Percentiles rank a stretch among this genome's conserved stretches.
phyloP scores from a whole-genome alignment of 2,113 vertebrate genomes.

The Perca schrenkii region DNA sequence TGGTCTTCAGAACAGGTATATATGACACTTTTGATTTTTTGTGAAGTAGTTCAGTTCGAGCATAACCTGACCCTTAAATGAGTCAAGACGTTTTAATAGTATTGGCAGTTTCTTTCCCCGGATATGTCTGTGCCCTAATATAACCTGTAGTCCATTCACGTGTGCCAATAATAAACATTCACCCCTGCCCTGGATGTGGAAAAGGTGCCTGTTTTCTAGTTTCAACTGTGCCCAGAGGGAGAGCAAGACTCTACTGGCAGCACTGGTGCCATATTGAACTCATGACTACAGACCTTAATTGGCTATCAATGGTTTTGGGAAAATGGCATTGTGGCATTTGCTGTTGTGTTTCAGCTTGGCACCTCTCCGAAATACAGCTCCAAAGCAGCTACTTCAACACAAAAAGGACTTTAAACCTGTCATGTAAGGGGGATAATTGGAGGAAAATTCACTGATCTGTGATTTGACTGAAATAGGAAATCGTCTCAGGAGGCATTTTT shows the following conservation, averaged over 20 bases:
- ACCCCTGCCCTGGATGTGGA: neutral
- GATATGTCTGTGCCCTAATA: neutral
- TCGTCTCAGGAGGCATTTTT: conserved; percentile 28
- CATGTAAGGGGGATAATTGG: conserved; percentile 18
- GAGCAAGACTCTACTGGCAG: neutral
- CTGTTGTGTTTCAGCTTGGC: neutral
- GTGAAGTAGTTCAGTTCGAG: neutral
- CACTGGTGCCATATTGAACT: neutral
- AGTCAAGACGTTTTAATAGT: neutral
- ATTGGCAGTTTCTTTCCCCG: neutral
- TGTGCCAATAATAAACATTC: neutral
- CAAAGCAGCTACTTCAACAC: conserved; percentile 16
- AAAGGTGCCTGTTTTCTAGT: neutral
- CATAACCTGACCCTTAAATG: neutral
- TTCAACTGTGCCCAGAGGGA: neutral
- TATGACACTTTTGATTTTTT: neutral
- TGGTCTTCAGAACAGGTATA: too few species aligned
- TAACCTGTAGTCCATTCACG: neutral
- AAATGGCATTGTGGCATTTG: neutral
- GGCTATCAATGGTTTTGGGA: neutral
- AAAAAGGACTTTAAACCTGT: conserved; percentile 27
- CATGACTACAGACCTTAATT: neutral
- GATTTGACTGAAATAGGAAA: conserved; percentile 38
- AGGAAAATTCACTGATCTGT: conserved; percentile 39
- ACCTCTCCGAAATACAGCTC: conserved; percentile 11